phyloP scores from a whole-genome alignment of 2,888 invertebrate species.

The Acleris sparsana region DNA sequence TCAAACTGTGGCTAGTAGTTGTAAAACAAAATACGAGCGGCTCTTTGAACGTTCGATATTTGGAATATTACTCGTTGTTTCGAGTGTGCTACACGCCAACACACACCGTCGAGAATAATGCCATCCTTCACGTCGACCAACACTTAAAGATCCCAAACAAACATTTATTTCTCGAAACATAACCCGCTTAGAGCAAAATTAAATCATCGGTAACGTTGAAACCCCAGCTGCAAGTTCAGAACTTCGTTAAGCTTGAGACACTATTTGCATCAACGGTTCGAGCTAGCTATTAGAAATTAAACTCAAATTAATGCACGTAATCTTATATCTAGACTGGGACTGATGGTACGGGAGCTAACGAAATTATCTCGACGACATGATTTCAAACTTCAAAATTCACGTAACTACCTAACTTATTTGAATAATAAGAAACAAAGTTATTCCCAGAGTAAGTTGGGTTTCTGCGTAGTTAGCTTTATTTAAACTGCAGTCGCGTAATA shows the following conservation, averaged over 20 bases:
- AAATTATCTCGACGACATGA: constrained; percentile 13
- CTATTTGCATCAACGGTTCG: constrained; percentile 5
- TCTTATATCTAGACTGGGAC: not conserved
- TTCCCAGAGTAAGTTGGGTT: not conserved
- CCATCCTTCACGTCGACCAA: not conserved
- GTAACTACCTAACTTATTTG: constrained; percentile 4
- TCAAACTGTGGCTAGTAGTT: not conserved
- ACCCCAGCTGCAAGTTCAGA: not conserved
- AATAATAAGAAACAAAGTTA: constrained; percentile 3
- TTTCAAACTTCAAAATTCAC: constrained; percentile 3
- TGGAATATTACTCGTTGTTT: no score
- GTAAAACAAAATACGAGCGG: no score
- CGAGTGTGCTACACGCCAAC: not conserved
- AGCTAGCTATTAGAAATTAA: constrained; percentile 10
- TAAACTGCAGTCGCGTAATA: not conserved
- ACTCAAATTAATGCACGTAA: constrained; percentile 9
- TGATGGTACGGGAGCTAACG: constrained; percentile 3
- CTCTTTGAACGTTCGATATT: no score
- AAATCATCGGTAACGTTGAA: not conserved
- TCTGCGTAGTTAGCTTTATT: not conserved
- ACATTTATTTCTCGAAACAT: not conserved
- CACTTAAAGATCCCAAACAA: constrained; percentile 7
- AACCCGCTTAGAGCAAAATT: not conserved
- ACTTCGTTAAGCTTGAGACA: not conserved
- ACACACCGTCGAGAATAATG: not conserved